Percentiles rank a stretch among this genome's conserved stretches.
Conservation (phyloP, 2,797 vertebrate species). For the Parauchenoglanis ngamensis region DNA sequence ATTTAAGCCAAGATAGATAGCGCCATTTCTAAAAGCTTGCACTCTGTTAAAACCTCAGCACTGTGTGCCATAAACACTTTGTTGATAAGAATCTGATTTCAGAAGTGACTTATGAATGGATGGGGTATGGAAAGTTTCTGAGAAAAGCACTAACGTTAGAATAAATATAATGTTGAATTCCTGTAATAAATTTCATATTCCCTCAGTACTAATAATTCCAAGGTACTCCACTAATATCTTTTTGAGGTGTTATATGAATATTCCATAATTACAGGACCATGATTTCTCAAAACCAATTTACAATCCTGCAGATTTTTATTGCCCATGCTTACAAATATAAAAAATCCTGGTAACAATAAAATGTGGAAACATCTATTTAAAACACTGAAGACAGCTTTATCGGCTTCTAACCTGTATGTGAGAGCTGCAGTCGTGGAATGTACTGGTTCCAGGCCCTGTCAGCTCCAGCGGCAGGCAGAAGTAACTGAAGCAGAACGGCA, state of each 20-base stretch:
- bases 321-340: not conserved
- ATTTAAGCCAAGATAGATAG: constrained; percentile 22
- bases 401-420: constrained; percentile 55
- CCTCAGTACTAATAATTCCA: not conserved
- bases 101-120: constrained; percentile 12
- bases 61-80: not conserved
- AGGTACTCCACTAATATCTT: not conserved
- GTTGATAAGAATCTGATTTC: constrained; percentile 19
- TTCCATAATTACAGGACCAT: not conserved
- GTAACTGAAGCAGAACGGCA: constrained; percentile 33
- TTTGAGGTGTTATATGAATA: not conserved
- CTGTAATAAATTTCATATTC: not conserved
- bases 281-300: not conserved
- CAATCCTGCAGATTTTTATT: not conserved
- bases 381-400: not conserved
- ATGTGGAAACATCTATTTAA: not conserved
- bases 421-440: constrained; percentile 56
- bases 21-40: constrained; percentile 1
- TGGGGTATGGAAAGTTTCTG: not conserved
- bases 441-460: constrained; percentile 36
- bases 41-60: constrained; percentile 18
- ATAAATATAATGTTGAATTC: not conserved
- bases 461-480: constrained; percentile 14
- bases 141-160: not conserved
- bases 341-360: not conserved